These are phyloP conservation scores for Aythya baeri DNA, from an alignment of 2,113 vertebrate species.

Conservation along the genomic window DNA sequence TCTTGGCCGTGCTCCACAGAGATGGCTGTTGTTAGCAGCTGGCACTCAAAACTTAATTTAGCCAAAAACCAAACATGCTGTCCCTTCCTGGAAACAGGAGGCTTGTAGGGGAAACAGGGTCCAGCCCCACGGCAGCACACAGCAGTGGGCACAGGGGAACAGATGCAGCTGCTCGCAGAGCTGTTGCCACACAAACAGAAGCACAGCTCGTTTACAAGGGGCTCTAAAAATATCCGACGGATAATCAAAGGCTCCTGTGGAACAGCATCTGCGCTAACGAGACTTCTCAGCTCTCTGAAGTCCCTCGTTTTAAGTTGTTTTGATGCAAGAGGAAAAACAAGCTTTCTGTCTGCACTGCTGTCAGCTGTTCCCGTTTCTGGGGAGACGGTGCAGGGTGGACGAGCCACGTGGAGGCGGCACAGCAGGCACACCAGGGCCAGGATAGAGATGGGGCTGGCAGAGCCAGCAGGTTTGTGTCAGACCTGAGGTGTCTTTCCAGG, in stretches of 20 bases:
- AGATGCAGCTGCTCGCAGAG: not conserved
- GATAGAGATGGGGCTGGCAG: not conserved
- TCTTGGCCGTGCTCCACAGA: not conserved
- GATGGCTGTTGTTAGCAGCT: conserved; percentile 3
- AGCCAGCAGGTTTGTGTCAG: not conserved
- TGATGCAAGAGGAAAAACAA: conserved; percentile 11
- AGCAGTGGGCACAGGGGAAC: not conserved
- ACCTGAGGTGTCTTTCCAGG: not conserved
- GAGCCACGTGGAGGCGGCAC: rapidly evolving
- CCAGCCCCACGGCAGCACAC: not conserved
- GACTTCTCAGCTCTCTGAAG: not conserved
- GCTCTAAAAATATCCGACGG: conserved; percentile 47
- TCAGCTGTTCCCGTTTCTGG: not conserved
- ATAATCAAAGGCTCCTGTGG: conserved; percentile 42
- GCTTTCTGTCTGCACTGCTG: not conserved
- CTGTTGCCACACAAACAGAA: not conserved
- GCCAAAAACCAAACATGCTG: not conserved
- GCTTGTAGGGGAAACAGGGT: not conserved
- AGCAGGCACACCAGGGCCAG: not conserved
- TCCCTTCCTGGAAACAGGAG: not conserved
- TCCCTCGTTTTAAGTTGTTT: not conserved
- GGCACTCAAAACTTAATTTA: not conserved
- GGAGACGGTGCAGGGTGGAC: not conserved
- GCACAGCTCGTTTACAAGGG: not conserved
- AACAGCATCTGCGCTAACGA: not conserved